Base-by-base conservation (phyloP, 2,888 invertebrate genomes). In the Bursaphelenchus okinawaensis region DNA sequence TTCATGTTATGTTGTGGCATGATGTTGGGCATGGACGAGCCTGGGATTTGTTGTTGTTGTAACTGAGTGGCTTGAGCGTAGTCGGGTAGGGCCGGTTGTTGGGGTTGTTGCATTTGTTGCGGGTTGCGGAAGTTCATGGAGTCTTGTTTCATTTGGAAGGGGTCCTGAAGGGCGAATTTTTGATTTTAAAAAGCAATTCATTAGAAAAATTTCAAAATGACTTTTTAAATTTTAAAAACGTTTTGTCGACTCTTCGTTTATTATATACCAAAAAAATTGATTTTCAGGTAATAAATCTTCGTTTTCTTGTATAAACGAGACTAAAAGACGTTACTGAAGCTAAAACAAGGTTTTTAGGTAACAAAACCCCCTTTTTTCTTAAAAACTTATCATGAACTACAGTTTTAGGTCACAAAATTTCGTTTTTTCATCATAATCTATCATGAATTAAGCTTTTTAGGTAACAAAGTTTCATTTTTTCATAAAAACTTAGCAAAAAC, bases 1-100 rank as follows among this genome's bases (percentile, higher is more conserved):
- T 40, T 66, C 55, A 40, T 50, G 55, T 52, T 50, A 26, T 24
- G 64, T 23, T 65, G 55, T 24, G 50, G 26, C 23, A 55, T 40
- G n/a, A 28, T 20, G 55, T 59, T 63, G 60, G 26, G 51, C 59
- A 56, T 52, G 40, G 40, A 40, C 12, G 16, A 50, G 20, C 16
- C 50, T 7, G 60, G 60, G 19, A 23, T n/a, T 51, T 59, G 60
- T 24, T 59, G 60, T 8, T 40, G 22, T 40, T 40, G 40, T 1
- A 40, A 12, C 22, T 40, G 52, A 19, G 40, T 40, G 28, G 60
- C 60, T 9, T 51, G 26, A 1, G 19, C 60, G 6, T 40, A 51
- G 16, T 40, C 52, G 2, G 60, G 60, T 20, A 54, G 63, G 0
- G 61, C 16, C 16, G 40, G 40, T n/a, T 12, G 40, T 16, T 12